phyloP scores from a whole-genome alignment of 2,113 vertebrate species.

The Marmota monax region DNA sequence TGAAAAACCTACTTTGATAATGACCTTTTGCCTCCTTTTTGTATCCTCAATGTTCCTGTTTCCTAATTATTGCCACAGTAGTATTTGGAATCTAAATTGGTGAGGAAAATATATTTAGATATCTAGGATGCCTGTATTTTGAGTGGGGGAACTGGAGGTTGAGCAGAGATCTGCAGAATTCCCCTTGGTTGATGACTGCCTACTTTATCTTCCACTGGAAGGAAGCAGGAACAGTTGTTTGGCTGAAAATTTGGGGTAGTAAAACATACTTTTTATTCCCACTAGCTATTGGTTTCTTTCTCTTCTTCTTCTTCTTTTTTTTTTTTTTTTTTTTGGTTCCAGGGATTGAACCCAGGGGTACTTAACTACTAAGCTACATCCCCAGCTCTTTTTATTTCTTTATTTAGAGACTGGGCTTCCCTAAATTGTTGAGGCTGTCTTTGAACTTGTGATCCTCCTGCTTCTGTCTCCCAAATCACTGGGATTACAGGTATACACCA shows the following conservation, averaged over 20 bases:
- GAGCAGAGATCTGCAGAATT: not conserved
- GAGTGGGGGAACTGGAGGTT: not conserved
- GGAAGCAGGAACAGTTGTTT: not conserved
- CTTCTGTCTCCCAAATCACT: too few relatives aligned
- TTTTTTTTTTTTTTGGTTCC: too few relatives aligned
- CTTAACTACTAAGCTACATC: too few relatives aligned
- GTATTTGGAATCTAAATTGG: not conserved
- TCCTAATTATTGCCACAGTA: not conserved
- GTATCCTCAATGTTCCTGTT: not conserved
- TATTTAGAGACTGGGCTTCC: too few relatives aligned
- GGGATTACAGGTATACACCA: too few relatives aligned
- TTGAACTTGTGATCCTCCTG: too few relatives aligned
- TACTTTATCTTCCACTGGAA: not conserved
- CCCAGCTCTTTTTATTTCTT: too few relatives aligned
- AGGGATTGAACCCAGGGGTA: too few relatives aligned
- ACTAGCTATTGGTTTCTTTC: not conserved
- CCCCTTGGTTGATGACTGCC: not conserved
- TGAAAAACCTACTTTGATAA: not conserved
- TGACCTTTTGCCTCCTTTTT: not conserved
- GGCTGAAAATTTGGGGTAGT: not conserved
- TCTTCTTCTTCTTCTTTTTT: not conserved
- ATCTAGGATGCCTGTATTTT: not conserved
- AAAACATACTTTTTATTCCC: slow-evolving; percentile 37
- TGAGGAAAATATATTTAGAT: not conserved
- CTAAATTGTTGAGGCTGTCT: too few relatives aligned